Evolutionary conservation across 2,888 invertebrate genomes (phyloP).

Genomic region (Hydrotaea diabolus): DNA sequence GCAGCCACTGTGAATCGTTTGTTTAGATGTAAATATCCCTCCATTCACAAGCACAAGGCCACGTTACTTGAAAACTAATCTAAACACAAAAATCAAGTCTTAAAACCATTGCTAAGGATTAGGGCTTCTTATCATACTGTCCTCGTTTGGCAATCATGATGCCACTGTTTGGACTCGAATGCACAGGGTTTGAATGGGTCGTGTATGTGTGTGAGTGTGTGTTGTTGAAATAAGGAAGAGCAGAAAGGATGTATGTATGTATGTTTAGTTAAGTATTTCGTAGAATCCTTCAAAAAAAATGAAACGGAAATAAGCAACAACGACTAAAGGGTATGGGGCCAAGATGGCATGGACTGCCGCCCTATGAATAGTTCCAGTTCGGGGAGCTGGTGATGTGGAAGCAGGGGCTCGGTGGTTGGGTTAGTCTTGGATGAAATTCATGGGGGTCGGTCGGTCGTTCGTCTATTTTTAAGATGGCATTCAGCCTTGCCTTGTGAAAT

Average conservation of each 20-base stretch:
- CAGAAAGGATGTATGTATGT: slow-evolving; percentile 34
- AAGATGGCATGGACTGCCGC: neutral
- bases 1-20: neutral
- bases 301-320: slow-evolving; percentile 56
- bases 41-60: neutral
- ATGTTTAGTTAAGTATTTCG: slow-evolving; percentile 62
- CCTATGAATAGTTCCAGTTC: slow-evolving; percentile 60
- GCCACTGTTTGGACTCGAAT: slow-evolving; percentile 39
- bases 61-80: neutral
- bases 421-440: neutral
- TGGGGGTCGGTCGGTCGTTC: slow-evolving; percentile 23
- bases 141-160: slow-evolving; percentile 27
- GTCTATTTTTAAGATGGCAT: slow-evolving; percentile 58
- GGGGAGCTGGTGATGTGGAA: neutral
- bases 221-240: neutral
- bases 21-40: neutral
- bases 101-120: neutral
- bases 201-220: neutral
- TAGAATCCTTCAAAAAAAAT: slow-evolving; percentile 44
- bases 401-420: too few relatives aligned
- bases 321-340: slow-evolving; percentile 18
- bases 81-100: slow-evolving; percentile 4
- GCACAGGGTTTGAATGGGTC: neutral
- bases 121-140: slow-evolving; percentile 9
- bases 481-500: slow-evolving; percentile 65